phyloP scores from a whole-genome alignment of 2,113 vertebrate genomes.

The Forbesichthys papilliferus region DNA sequence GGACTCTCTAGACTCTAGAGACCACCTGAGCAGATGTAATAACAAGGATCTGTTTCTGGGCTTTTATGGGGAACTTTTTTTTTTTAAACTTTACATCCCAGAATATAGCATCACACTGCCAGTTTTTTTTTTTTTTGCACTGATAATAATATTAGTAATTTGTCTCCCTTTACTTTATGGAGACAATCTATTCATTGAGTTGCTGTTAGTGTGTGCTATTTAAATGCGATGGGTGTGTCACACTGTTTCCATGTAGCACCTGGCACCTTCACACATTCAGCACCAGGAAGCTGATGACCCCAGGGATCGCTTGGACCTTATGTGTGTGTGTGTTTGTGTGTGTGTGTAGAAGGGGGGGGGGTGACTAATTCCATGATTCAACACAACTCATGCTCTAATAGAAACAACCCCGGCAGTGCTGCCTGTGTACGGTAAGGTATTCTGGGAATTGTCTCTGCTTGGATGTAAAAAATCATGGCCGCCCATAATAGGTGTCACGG shows the following conservation, averaged over 20 bases:
- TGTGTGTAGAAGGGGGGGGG: too few relatives aligned
- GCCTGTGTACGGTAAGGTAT: conserved; percentile 19
- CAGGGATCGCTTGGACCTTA: conserved; percentile 24
- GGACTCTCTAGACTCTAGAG: too few relatives aligned
- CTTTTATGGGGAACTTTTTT: neutral
- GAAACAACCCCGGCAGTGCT: too few relatives aligned
- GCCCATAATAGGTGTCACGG: conserved; percentile 3
- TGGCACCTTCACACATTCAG: conserved; percentile 13
- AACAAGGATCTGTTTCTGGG: neutral
- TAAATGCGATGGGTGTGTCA: conserved; percentile 25
- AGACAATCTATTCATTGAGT: conserved; percentile 34
- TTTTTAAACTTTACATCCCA: neutral
- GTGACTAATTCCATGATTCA: too few relatives aligned
- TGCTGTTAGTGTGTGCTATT: conserved; percentile 5
- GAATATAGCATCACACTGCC: conserved; percentile 3
- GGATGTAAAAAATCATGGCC: conserved; percentile 24
- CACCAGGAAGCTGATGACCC: conserved; percentile 36
- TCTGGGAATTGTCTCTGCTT: neutral
- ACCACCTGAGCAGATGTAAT: too few relatives aligned
- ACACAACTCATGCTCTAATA: too few relatives aligned
- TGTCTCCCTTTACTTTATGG: conserved; percentile 31
- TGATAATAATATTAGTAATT: conserved; percentile 34
- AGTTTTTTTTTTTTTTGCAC: neutral
- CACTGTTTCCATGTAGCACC: neutral
- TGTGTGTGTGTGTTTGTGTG: conserved; percentile 32